Percentiles rank a stretch among this genome's conserved stretches.
These are phyloP conservation scores for Bufotes viridis DNA, from an alignment of 2,797 vertebrate species.

Conservation along the genomic window DNA sequence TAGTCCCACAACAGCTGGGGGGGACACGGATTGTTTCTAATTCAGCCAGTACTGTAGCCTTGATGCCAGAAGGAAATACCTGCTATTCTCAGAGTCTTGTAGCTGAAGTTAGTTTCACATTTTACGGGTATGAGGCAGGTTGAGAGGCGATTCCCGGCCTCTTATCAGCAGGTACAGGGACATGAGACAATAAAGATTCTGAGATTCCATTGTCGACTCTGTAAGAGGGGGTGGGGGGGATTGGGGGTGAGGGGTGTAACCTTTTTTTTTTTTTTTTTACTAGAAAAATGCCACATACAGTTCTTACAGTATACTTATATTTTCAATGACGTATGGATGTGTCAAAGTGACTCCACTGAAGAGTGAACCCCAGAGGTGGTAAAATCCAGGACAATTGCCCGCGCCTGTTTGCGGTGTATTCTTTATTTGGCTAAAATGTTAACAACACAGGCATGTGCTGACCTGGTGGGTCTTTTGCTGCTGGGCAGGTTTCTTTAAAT, in stretches of 20 bases:
- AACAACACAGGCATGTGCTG: neutral
- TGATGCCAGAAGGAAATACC: neutral
- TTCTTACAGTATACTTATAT: neutral
- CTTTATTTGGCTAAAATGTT: constrained; percentile 1
- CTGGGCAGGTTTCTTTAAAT: constrained; percentile 24
- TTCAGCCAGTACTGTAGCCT: neutral
- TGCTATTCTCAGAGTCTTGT: neutral
- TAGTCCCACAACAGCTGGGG: neutral
- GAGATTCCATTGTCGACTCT: neutral
- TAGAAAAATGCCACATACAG: too few species aligned
- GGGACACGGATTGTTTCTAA: neutral
- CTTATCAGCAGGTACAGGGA: neutral
- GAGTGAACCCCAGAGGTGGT: neutral
- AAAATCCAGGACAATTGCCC: neutral
- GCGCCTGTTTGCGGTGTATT: neutral
- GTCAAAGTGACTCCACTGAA: neutral
- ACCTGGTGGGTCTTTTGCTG: constrained; percentile 6
- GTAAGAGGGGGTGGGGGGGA: too few species aligned
- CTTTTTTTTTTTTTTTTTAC: too few species aligned
- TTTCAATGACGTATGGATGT: neutral
- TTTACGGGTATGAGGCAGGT: constrained; percentile 3
- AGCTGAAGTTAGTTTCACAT: neutral
- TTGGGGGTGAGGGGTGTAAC: too few species aligned
- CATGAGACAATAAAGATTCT: neutral
- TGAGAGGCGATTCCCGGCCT: neutral